A percentile compares a stretch with the other conserved stretches of the same genome.
Evolutionary conservation across 2,888 invertebrate genomes (phyloP).

Genomic region (Sycophila texana): DNA sequence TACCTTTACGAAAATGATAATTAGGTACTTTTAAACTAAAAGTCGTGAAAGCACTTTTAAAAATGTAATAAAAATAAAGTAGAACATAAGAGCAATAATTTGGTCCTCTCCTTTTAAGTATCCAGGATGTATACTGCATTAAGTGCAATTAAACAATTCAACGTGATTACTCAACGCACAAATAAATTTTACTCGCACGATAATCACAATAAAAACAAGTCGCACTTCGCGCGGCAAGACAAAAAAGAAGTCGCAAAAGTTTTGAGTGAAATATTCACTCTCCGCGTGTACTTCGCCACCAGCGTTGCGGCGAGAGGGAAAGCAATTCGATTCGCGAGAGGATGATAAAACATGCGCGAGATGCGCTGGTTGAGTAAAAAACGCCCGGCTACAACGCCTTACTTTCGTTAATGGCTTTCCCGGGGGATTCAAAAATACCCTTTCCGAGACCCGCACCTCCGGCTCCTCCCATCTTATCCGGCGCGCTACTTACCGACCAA

Average conservation of each 20-base stretch:
- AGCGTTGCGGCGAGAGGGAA: conserved; percentile 32
- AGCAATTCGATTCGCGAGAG: conserved; percentile 24
- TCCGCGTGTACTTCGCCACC: conserved; percentile 42
- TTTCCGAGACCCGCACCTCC: conserved; percentile 54
- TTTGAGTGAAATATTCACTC: conserved; percentile 6
- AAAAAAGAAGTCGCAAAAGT: conserved; percentile 2
- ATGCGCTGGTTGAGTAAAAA: conserved; percentile 60
- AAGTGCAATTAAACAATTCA: too few relatives aligned
- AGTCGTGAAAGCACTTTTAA: too few relatives aligned
- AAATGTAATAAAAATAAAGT: too few relatives aligned
- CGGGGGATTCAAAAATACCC: conserved; percentile 63
- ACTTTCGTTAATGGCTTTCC: conserved; percentile 64
- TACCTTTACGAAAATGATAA: too few relatives aligned
- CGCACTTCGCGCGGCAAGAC: background rate
- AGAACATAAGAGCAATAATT: too few relatives aligned
- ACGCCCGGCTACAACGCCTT: conserved; percentile 35
- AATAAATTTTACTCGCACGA: too few relatives aligned
- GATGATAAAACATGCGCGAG: conserved; percentile 62
- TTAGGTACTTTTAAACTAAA: too few relatives aligned
- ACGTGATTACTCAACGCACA: too few relatives aligned
- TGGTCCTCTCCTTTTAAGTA: too few relatives aligned
- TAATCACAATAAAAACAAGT: too few relatives aligned
- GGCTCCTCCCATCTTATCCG: conserved; percentile 24
- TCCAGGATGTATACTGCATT: too few relatives aligned
- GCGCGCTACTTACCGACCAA: conserved; percentile 48